Evolutionary conservation across 2,888 invertebrate species (phyloP).

Genomic region (Nomada hirtipes): DNA sequence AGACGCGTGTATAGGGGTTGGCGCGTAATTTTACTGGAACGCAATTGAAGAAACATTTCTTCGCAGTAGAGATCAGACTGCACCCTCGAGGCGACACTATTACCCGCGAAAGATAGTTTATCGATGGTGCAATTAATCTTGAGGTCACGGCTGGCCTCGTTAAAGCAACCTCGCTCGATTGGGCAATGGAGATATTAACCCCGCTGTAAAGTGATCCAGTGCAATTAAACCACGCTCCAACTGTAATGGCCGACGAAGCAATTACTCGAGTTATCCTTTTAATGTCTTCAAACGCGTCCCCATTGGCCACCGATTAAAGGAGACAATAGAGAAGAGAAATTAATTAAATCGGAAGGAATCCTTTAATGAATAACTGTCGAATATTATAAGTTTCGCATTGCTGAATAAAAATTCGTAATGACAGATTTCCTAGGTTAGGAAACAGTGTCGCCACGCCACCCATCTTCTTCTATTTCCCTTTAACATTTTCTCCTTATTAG

Average conservation of each 20-base stretch:
- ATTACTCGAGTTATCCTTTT: slow-evolving; percentile 1
- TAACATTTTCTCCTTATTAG: not conserved
- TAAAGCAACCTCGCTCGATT: slow-evolving; percentile 35
- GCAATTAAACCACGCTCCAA: slow-evolving; percentile 14
- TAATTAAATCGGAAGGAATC: not conserved
- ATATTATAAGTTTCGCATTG: too few relatives aligned
- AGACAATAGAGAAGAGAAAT: not conserved
- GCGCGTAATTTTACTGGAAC: not conserved
- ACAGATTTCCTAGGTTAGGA: too few relatives aligned
- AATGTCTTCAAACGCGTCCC: slow-evolving; percentile 83
- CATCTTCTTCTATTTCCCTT: not conserved
- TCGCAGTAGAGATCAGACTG: not conserved
- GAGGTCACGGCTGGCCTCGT: slow-evolving; percentile 30
- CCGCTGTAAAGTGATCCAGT: slow-evolving; percentile 13
- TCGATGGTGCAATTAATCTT: slow-evolving; percentile 42
- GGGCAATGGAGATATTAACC: slow-evolving; percentile 20
- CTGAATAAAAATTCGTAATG: too few relatives aligned
- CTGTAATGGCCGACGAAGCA: not conserved
- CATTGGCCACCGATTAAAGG: slow-evolving; percentile 75
- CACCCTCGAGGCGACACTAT: not conserved
- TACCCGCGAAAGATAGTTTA: slow-evolving; percentile 11
- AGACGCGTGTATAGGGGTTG: not conserved
- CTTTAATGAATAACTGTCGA: too few relatives aligned
- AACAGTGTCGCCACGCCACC: too few relatives aligned
- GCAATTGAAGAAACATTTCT: slow-evolving; percentile 6